These are phyloP conservation scores for Diarsia mendica DNA, from an alignment of 2,888 invertebrate species.

Conservation along the genomic window DNA sequence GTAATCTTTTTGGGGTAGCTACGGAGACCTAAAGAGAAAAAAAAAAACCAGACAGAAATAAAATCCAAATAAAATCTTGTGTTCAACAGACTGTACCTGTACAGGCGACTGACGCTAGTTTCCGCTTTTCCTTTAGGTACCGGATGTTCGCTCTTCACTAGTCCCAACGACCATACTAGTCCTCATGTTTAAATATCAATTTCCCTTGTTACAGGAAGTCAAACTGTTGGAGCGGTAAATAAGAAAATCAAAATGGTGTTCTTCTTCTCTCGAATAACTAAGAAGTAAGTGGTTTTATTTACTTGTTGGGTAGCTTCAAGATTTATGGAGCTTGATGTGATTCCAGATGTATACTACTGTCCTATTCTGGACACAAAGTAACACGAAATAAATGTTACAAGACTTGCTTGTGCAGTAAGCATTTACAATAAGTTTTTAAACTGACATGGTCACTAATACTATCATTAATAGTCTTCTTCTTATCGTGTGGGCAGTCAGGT, in stretches of 20 bases:
- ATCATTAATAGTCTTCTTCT: no score
- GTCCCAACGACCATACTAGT: no score
- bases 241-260: constrained; percentile 78
- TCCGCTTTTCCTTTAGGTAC: neutral
- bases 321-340: neutral
- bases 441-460: no score
- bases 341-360: neutral
- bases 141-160: neutral
- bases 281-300: constrained; percentile 76
- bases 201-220: constrained; percentile 60
- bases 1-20: no score
- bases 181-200: neutral
- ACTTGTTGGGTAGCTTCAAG: neutral
- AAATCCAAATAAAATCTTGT: neutral
- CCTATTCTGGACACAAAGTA: neutral
- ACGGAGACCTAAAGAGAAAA: no score
- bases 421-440: neutral
- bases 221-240: constrained; percentile 16
- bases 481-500: no score
- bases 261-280: constrained; percentile 78
- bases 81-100: neutral
- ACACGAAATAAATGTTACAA: neutral
- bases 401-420: neutral
- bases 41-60: no score
- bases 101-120: neutral